Evolutionary conservation across 2,888 invertebrate species (phyloP), one percentile per base, ranked within the genome.

Genomic region (Chrysodeixis includens): DNA sequence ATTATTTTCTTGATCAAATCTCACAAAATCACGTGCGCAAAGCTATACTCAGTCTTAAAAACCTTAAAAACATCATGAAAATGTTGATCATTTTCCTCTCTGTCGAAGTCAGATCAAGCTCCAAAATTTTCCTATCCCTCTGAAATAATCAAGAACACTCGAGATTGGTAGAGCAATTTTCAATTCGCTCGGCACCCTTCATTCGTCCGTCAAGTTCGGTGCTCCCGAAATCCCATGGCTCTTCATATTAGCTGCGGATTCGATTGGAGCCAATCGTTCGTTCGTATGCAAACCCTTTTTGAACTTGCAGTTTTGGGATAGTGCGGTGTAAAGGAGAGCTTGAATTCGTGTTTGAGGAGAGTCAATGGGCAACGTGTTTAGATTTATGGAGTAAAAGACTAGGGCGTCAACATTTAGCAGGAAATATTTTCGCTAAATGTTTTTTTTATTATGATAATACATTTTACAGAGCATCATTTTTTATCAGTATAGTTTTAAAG

Each of bases 131-230:
- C 52, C 44, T 49, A 49, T 20, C 2, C 35, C 16, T 12, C 57
- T 58, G 66, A 60, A 73, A 63, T 74, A 76, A 74, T 74, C 62
- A 76, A 72, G 60, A 59, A 30, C 49, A 58, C 62, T 72, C n/a
- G 52, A 58, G 18, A 49, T 71, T 49, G 56, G 46, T 52, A 40
- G 44, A 26, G 67, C 73, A 63, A 74, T 67, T 76, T 72, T 74
- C 73, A 44, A 68, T 68, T 72, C 62, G 40, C 53, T 66, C 54
- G 40, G 62, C 63, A 61, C 55, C 57, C 77, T 68, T 68, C 73
- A 72, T 72, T 46, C 44, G 14, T 53, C 30, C 57, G 61, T 56
- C 46, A 63, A 46, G 49, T 62, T 66, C 51, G 59, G 30, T 20
- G 18, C 72, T 68, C 61, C 62, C 16, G 49, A 51, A 65, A 61